Base-by-base conservation (phyloP, 2,888 invertebrate genomes). In the Sarcophaga caerulescens region DNA sequence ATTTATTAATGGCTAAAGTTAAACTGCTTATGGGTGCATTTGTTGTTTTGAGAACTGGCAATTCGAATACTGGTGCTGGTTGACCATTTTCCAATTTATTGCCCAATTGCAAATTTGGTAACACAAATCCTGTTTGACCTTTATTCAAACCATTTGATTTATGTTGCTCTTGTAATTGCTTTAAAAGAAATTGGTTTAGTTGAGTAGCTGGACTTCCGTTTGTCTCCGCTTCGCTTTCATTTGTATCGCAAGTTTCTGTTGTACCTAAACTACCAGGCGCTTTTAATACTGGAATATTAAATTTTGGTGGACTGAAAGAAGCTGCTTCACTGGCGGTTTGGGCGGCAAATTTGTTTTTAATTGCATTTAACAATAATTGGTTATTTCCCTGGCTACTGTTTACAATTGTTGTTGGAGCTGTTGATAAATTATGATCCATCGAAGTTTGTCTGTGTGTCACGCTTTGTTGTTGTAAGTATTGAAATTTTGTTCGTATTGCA, bases 181-280 rank as follows among this genome's bases (percentile, higher is more conserved):
- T 85, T n/a, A 89, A 63, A 59, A 90, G 84, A 66, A 89, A 89
- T 69, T 89, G 70, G 85, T 89, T 90, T 62, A 90, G 73, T 19
- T 77, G 69, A 57, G 81, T 62, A 11, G 78, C 57, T 1, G 80
- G 12, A 35, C 25, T 47, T 14, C n/a, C 35, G 5, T 21, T 60
- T 52, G 44, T 45, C n/a, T 85, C 57, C 14, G 35, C 74, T 17
- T 71, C 14, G 12, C 12, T 47, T 23, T 70, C 11, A 52, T 23
- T 70, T 21, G 70, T 11, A 78, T 76, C 12, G 76, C 74, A 19
- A 78, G 8, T 21, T 66, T 45, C 19, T 21, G n/a, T 71, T 21
- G 63, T 44, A 35, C 69, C 60, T 66, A 73, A 62, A 23, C 52
- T 62, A 21, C 47, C 66, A 21, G 81, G 65, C n/a, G 77, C 75